Evolutionary conservation across 2,797 vertebrate genomes (phyloP).

Genomic region (Ispidina lecontei): DNA sequence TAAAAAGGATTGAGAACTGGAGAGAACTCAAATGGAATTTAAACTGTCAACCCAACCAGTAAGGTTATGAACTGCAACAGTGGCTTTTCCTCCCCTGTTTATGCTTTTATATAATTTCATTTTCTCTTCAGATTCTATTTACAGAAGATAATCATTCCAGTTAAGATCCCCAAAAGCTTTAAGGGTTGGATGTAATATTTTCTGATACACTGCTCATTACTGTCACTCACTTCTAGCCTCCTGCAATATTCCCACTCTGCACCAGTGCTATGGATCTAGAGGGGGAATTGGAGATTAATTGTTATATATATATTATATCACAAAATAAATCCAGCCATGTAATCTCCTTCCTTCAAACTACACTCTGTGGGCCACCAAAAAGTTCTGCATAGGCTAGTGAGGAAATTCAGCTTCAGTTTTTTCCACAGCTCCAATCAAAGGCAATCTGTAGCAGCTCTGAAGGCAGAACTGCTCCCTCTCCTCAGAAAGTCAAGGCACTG

Average conservation of each 20-base stretch:
- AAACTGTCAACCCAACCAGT: not conserved
- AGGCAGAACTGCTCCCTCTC: not conserved
- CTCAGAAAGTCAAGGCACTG: not conserved
- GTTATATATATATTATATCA: not conserved
- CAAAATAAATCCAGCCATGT: not conserved
- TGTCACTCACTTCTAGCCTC: not conserved
- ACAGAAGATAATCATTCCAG: not conserved
- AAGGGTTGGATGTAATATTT: not conserved
- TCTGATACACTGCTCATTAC: not conserved
- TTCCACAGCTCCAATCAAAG: not conserved
- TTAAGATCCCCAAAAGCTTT: not conserved
- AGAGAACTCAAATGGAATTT: conserved; percentile 17
- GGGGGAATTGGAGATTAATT: not conserved
- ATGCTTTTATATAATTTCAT: not conserved
- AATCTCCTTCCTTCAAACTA: not conserved
- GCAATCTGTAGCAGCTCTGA: not conserved
- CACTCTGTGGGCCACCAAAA: not conserved
- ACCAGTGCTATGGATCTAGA: not conserved
- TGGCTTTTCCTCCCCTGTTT: conserved; percentile 20
- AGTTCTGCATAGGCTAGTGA: not conserved
- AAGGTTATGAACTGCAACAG: conserved; percentile 20
- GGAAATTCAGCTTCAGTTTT: not conserved
- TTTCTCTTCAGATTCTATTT: not conserved
- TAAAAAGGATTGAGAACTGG: conserved; percentile 35
- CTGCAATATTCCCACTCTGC: not conserved